Percentiles rank a stretch among this genome's conserved stretches.
Evolutionary conservation across 2,888 invertebrate genomes (phyloP).

Genomic region (Hypercompe scribonia): DNA sequence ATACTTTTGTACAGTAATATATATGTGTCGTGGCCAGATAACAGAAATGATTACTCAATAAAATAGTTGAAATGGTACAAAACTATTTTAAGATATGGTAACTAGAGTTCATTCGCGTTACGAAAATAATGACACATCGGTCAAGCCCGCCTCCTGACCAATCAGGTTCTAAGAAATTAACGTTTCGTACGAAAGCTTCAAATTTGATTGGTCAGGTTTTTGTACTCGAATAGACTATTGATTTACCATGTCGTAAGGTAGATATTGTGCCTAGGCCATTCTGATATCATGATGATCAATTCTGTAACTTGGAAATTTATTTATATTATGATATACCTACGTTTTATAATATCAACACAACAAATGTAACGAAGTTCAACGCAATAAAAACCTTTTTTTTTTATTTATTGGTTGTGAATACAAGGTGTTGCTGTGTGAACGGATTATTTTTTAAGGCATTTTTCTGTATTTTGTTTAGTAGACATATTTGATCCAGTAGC

Average conservation of each 20-base stretch:
- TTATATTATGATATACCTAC: background rate
- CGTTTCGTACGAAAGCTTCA: too few species aligned
- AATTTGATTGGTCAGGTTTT: too few species aligned
- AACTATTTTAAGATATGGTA: background rate
- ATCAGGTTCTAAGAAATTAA: too few species aligned
- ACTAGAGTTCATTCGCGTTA: background rate
- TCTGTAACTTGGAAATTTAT: background rate
- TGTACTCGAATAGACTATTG: too few species aligned
- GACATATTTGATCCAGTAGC: constrained; percentile 27
- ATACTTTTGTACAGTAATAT: background rate
- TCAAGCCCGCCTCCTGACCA: too few species aligned
- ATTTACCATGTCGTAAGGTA: too few species aligned
- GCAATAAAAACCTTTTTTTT: constrained; percentile 14
- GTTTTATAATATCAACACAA: background rate
- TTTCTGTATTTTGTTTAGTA: constrained; percentile 29
- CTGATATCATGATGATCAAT: background rate
- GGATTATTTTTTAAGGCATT: constrained; percentile 27
- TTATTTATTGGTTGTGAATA: constrained; percentile 46
- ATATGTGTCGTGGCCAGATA: background rate
- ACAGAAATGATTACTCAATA: background rate
- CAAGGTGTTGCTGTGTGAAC: constrained; percentile 27
- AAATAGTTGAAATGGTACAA: background rate
- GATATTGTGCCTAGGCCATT: too few species aligned
- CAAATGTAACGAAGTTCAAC: constrained; percentile 27
- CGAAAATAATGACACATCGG: background rate